Evolutionary conservation across 1,140 invertebrate genomes (phyloP).

Genomic region (Oedothorax gibbosus): DNA sequence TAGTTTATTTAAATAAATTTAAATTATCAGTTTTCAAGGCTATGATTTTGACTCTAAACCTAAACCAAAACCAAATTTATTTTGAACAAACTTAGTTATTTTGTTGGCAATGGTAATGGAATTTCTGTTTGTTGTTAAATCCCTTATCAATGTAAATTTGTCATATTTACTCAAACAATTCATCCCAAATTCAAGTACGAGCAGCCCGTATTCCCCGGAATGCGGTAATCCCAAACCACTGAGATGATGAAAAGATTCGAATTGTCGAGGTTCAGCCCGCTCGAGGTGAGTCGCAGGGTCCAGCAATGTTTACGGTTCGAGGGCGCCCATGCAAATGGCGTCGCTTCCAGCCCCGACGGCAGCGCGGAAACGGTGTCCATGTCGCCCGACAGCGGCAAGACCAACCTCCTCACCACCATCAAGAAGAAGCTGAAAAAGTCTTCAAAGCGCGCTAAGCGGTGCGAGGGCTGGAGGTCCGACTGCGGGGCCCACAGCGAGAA

Average conservation of each 20-base stretch:
- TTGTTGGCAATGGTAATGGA: too few species aligned
- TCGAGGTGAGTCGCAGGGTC: slow-evolving; percentile 46
- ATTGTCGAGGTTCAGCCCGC: slow-evolving; percentile 47
- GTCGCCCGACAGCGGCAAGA: slow-evolving; percentile 13
- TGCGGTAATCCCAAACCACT: slow-evolving; percentile 12
- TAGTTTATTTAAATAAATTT: too few species aligned
- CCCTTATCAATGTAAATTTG: too few species aligned
- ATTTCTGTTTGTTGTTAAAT: too few species aligned
- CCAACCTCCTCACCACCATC: slow-evolving; percentile 26
- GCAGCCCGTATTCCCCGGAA: slow-evolving; percentile 6
- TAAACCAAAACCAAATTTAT: too few species aligned
- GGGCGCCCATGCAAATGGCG: slow-evolving; percentile 61
- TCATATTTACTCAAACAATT: too few species aligned
- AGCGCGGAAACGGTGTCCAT: not conserved
- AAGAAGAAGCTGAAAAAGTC: slow-evolving; percentile 32
- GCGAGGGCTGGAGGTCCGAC: slow-evolving; percentile 31
- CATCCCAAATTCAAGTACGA: too few species aligned
- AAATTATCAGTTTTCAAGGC: too few species aligned
- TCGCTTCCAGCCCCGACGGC: slow-evolving; percentile 1
- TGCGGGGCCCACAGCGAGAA: slow-evolving; percentile 52
- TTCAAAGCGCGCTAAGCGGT: slow-evolving; percentile 40
- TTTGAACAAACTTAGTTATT: too few species aligned
- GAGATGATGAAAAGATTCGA: slow-evolving; percentile 58
- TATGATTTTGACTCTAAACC: too few species aligned
- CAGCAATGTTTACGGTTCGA: slow-evolving; percentile 57